phyloP scores from a whole-genome alignment of 1,140 invertebrate genomes.

The Megalopta genalis region DNA sequence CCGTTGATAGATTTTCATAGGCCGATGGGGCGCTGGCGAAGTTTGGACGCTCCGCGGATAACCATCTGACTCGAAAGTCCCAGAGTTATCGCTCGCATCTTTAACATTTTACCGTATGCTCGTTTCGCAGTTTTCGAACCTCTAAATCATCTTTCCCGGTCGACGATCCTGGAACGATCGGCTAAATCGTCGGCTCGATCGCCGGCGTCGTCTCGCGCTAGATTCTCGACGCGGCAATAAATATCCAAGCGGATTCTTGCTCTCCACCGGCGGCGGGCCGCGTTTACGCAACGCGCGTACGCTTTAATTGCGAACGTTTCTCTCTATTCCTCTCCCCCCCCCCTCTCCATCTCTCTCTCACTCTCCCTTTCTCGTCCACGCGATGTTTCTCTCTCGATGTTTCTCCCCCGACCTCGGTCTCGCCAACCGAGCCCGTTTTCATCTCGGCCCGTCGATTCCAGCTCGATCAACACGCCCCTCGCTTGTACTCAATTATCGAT shows the following conservation, averaged over 20 bases:
- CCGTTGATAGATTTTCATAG: too few relatives aligned
- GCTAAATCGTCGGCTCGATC: constrained; percentile 59
- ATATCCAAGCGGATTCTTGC: constrained; percentile 50
- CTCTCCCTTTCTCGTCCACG: background rate
- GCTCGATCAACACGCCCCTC: constrained; percentile 61
- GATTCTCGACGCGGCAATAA: constrained; percentile 50
- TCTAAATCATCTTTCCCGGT: constrained; percentile 2
- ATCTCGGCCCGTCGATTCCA: constrained; percentile 32
- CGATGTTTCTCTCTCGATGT: too few relatives aligned
- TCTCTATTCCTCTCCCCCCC: background rate
- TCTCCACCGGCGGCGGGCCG: background rate
- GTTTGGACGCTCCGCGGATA: too few relatives aligned
- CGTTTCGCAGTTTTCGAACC: too few relatives aligned
- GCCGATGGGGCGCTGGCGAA: too few relatives aligned
- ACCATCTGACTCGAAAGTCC: too few relatives aligned
- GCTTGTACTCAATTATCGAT: constrained; percentile 63
- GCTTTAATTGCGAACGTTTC: constrained; percentile 49
- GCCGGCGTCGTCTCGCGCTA: background rate
- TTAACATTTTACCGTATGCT: too few relatives aligned
- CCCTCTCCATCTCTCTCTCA: constrained; percentile 26
- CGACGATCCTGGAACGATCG: constrained; percentile 19
- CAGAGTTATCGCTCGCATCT: too few relatives aligned
- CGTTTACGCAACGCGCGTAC: constrained; percentile 37
- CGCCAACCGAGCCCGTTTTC: background rate
- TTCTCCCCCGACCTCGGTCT: background rate